Evolutionary conservation across 2,888 invertebrate genomes (phyloP).

Genomic region (Podotricha telesiphe): DNA sequence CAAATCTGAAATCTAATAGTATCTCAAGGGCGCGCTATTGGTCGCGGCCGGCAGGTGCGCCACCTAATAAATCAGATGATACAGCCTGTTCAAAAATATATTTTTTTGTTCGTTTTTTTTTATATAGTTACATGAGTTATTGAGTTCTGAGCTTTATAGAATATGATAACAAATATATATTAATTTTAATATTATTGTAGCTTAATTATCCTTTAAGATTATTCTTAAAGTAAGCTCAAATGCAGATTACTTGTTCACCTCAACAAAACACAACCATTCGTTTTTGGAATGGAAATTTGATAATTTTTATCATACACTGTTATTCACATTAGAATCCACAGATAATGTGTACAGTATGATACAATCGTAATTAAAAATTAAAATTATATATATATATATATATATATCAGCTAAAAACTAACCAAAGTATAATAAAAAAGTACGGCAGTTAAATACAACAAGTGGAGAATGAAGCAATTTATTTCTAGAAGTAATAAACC

Average conservation of each 20-base stretch:
- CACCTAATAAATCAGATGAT: conserved; percentile 34
- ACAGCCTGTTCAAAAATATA: conserved; percentile 31
- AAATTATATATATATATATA: no score
- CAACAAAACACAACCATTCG: no score
- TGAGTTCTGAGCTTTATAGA: conserved; percentile 10
- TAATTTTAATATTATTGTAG: background rate
- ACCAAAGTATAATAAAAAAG: background rate
- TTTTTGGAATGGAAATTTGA: no score
- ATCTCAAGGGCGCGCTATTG: conserved; percentile 32
- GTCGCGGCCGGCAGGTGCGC: conserved; percentile 31
- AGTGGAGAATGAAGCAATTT: no score
- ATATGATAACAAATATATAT: background rate
- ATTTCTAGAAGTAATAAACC: background rate
- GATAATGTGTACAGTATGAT: no score
- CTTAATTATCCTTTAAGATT: background rate
- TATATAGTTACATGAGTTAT: conserved; percentile 26
- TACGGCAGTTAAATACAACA: no score
- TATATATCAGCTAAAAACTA: no score
- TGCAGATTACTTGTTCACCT: no score
- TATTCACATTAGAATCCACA: no score
- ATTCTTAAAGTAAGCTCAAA: no score
- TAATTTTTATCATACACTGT: no score
- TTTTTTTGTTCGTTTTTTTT: conserved; percentile 3
- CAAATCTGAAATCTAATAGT: conserved; percentile 26
- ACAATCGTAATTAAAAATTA: no score